A percentile compares a stretch with the other conserved stretches of the same genome.
Evolutionary conservation across 2,797 vertebrate species (phyloP).

Genomic region (Tarsius wallacei): DNA sequence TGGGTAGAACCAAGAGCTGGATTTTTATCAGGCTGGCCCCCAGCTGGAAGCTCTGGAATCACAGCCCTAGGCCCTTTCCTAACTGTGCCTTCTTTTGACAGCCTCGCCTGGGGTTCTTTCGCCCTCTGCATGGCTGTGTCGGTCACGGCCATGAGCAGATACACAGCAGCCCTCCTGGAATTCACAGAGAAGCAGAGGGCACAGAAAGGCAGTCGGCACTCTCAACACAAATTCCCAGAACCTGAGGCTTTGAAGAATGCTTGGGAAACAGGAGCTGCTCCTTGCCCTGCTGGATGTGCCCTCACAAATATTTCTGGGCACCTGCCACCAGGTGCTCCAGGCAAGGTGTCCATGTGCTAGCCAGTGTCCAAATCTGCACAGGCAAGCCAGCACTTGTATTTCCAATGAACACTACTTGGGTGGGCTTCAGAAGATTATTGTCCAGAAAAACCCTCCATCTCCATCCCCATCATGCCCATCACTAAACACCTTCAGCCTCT

Average conservation of each 20-base stretch:
- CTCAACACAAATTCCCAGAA: background rate
- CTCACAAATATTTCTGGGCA: background rate
- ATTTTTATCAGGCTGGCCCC: background rate
- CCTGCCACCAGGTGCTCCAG: background rate
- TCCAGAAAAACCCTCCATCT: background rate
- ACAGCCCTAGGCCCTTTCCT: slow-evolving; percentile 94
- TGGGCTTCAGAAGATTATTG: background rate
- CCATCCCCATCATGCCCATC: background rate
- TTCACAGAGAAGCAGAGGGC: slow-evolving; percentile 56
- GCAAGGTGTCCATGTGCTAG: slow-evolving; percentile 59
- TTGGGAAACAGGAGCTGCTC: background rate
- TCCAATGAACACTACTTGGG: too few species aligned
- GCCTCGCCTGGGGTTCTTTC: slow-evolving; percentile 96
- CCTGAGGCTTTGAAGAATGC: background rate
- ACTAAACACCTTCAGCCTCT: background rate
- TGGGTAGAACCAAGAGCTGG: background rate
- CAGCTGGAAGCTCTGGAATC: slow-evolving; percentile 94
- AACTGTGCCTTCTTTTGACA: slow-evolving; percentile 84
- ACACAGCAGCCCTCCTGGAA: slow-evolving; percentile 95
- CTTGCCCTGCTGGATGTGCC: background rate
- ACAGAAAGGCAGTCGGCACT: background rate
- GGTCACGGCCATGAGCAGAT: slow-evolving; percentile 95
- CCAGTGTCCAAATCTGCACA: background rate
- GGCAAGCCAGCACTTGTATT: background rate
- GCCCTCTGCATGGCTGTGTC: slow-evolving; percentile 97